Evolutionary conservation across 1,140 invertebrate species (phyloP).

Genomic region (Aphis gossypii): DNA sequence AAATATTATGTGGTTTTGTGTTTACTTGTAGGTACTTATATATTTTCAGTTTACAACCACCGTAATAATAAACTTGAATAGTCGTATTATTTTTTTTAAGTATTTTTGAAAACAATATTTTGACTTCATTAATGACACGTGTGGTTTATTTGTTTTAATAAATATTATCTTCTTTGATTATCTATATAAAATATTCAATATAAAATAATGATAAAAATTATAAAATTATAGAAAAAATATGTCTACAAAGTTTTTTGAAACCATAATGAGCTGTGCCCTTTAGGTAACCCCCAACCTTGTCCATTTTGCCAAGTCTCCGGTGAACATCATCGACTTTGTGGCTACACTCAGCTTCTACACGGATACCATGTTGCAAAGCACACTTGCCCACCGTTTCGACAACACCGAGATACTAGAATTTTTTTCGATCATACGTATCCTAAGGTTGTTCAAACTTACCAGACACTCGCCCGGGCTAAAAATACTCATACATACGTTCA

Average conservation of each 20-base stretch:
- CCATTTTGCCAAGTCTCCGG: slow-evolving; percentile 89
- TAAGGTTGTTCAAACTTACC: slow-evolving; percentile 97
- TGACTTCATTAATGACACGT: no score
- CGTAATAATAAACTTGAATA: no score
- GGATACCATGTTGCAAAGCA: slow-evolving; percentile 83
- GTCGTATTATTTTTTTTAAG: no score
- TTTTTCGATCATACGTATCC: slow-evolving; percentile 98
- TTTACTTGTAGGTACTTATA: no score
- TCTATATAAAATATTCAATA: no score
- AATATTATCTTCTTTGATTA: no score
- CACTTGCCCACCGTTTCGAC: slow-evolving; percentile 88
- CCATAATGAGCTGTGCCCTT: background rate
- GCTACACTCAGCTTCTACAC: slow-evolving; percentile 98
- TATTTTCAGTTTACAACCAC: no score
- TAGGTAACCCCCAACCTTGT: slow-evolving; percentile 87
- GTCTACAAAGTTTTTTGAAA: background rate
- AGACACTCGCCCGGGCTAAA: slow-evolving; percentile 96
- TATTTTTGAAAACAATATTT: no score
- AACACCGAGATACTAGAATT: slow-evolving; percentile 98
- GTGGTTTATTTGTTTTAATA: no score
- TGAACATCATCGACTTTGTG: slow-evolving; percentile 98
- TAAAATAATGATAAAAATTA: no score
- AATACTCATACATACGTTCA: slow-evolving; percentile 96
- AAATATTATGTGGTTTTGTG: no score
- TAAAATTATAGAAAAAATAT: background rate